A percentile compares a stretch with the other conserved stretches of the same genome.
Evolutionary conservation across 2,888 invertebrate genomes (phyloP).

Genomic region (Apocheima hispidaria): DNA sequence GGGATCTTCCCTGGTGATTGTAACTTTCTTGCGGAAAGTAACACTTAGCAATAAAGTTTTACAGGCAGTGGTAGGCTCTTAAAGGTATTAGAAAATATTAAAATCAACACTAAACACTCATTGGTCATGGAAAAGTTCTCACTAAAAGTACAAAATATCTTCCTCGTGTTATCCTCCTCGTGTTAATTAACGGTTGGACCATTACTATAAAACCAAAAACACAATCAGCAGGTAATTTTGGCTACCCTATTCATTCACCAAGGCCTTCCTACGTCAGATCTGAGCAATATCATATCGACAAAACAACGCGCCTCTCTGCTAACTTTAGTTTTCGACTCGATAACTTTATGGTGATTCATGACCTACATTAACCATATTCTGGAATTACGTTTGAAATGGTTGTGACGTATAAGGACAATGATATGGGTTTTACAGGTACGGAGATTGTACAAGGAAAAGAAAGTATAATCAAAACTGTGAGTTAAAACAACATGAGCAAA

Average conservation of each 20-base stretch:
- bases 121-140: not conserved
- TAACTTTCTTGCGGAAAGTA: too few relatives aligned
- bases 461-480: too few relatives aligned
- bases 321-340: slow-evolving; percentile 12
- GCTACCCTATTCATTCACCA: slow-evolving; percentile 2
- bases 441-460: not conserved
- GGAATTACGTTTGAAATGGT: slow-evolving; percentile 5
- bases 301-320: slow-evolving; percentile 4
- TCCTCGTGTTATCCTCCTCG: too few relatives aligned
- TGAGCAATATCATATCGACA: slow-evolving; percentile 1
- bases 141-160: too few relatives aligned
- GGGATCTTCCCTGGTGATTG: too few relatives aligned
- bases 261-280: not conserved
- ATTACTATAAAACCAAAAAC: not conserved
- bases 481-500: too few relatives aligned
- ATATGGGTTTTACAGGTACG: slow-evolving; percentile 4
- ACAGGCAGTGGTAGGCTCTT: too few relatives aligned
- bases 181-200: too few relatives aligned
- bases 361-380: not conserved
- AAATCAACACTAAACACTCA: too few relatives aligned
- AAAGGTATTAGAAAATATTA: too few relatives aligned
- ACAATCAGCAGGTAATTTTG: slow-evolving; percentile 1
- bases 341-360: slow-evolving; percentile 28
- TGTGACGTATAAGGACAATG: slow-evolving; percentile 9
- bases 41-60: too few relatives aligned